These are phyloP conservation scores for Caranx ignobilis DNA, from an alignment of 2,113 vertebrate species.

Conservation along the genomic window DNA sequence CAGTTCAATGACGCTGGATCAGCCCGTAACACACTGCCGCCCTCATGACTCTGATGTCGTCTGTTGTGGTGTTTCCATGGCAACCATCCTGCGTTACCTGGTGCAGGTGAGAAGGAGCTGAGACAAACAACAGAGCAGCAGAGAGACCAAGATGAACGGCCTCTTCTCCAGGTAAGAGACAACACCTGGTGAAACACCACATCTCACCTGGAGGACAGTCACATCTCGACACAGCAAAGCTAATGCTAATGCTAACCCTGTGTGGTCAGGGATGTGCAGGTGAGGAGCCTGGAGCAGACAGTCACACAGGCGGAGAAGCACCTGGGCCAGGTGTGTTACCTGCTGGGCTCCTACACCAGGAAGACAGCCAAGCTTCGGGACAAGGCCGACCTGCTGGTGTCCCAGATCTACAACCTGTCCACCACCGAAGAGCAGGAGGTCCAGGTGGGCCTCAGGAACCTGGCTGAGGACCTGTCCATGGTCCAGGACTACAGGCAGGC, in stretches of 20 bases:
- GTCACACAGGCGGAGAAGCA: conserved; percentile 78
- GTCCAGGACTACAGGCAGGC: conserved; percentile 90
- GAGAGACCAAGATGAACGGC: conserved; percentile 67
- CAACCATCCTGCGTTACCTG: conserved; percentile 61
- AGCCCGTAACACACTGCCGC: too few species aligned
- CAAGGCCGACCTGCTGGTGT: conserved; percentile 81
- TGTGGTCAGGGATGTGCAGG: conserved; percentile 68
- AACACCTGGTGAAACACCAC: not conserved
- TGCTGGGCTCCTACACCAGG: conserved; percentile 80
- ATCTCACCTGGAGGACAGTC: not conserved
- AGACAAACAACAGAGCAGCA: conserved; percentile 20
- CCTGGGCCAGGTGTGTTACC: conserved; percentile 82
- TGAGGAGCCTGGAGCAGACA: conserved; percentile 77
- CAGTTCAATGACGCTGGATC: too few species aligned
- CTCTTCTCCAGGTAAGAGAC: conserved; percentile 72
- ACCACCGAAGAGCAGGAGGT: conserved; percentile 75
- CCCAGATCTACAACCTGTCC: conserved; percentile 76
- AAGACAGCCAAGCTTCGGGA: conserved; percentile 83
- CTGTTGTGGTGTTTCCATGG: conserved; percentile 71
- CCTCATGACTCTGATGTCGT: not conserved
- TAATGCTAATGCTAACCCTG: not conserved
- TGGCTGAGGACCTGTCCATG: conserved; percentile 85
- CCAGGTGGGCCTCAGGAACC: conserved; percentile 74
- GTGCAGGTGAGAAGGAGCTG: conserved; percentile 43
- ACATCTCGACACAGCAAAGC: too few species aligned